These are phyloP conservation scores for Aphyosemion australe DNA, from an alignment of 2,113 vertebrate genomes.

Conservation along the genomic window DNA sequence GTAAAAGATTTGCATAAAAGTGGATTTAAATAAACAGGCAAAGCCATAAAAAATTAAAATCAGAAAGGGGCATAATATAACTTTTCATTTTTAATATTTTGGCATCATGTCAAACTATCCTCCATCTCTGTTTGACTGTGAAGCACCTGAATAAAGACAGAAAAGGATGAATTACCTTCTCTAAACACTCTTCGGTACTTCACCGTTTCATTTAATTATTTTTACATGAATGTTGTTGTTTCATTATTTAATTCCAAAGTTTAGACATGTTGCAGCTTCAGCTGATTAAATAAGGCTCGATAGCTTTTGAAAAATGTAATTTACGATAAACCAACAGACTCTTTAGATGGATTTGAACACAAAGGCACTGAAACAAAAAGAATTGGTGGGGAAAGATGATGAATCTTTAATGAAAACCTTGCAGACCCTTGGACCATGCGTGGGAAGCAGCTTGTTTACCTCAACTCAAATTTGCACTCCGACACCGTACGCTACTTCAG, in stretches of 20 bases:
- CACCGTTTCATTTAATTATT: too few species aligned
- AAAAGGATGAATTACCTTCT: neutral
- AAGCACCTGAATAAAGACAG: neutral
- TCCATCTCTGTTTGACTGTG: neutral
- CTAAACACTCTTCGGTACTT: too few species aligned
- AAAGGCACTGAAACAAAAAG: conserved; percentile 24
- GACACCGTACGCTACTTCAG: conserved; percentile 59
- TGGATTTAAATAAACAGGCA: too few species aligned
- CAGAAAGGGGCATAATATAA: too few species aligned
- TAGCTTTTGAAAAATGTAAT: conserved; percentile 22
- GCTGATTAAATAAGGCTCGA: conserved; percentile 23
- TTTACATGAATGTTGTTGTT: too few species aligned
- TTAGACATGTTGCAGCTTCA: neutral
- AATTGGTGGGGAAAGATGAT: conserved; percentile 46
- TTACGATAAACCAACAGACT: conserved; percentile 17
- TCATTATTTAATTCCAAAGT: too few species aligned
- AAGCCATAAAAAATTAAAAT: too few species aligned
- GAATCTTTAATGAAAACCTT: conserved; percentile 74
- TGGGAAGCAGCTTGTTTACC: conserved; percentile 68
- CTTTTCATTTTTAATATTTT: too few species aligned
- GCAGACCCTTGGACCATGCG: conserved; percentile 48
- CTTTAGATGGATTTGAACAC: conserved; percentile 9
- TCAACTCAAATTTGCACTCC: conserved; percentile 56
- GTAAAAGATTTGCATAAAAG: too few species aligned
- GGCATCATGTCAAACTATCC: neutral